These are phyloP conservation scores for Drosophila anomalata DNA, from an alignment of 2,888 invertebrate species.

Conservation along the genomic window DNA sequence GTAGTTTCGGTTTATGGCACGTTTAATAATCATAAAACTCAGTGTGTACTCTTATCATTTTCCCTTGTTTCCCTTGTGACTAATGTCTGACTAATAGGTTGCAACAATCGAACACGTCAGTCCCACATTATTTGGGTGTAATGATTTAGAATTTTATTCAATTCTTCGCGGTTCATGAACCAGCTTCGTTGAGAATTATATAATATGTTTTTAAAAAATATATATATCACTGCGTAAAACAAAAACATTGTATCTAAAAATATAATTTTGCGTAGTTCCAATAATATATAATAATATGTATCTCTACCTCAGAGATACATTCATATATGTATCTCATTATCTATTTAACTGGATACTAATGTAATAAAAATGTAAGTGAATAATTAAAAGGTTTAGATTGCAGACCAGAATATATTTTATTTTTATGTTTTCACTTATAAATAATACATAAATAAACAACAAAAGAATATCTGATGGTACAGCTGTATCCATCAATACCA, in stretches of 20 bases:
- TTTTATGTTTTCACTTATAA: background rate
- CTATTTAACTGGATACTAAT: no score
- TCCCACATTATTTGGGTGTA: background rate
- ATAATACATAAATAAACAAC: background rate
- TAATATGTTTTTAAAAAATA: conserved; percentile 12
- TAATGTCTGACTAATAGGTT: conserved; percentile 28
- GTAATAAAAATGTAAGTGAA: no score
- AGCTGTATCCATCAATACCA: background rate
- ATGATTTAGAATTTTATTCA: background rate
- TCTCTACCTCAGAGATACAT: background rate
- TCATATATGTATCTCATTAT: no score
- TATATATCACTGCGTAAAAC: conserved; percentile 22
- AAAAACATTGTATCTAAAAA: conserved; percentile 53
- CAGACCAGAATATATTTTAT: no score
- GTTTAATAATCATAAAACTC: conserved; percentile 6
- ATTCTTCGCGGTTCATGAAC: background rate
- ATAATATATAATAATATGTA: background rate
- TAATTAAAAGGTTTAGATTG: no score
- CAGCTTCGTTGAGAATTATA: background rate
- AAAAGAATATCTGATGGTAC: background rate
- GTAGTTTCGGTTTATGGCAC: background rate
- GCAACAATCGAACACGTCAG: conserved; percentile 7
- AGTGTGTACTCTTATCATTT: conserved; percentile 19
- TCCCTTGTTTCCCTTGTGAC: conserved; percentile 14
- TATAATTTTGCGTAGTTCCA: conserved; percentile 61